phyloP scores from a whole-genome alignment of 2,113 vertebrate species.

The Alethe diademata region DNA sequence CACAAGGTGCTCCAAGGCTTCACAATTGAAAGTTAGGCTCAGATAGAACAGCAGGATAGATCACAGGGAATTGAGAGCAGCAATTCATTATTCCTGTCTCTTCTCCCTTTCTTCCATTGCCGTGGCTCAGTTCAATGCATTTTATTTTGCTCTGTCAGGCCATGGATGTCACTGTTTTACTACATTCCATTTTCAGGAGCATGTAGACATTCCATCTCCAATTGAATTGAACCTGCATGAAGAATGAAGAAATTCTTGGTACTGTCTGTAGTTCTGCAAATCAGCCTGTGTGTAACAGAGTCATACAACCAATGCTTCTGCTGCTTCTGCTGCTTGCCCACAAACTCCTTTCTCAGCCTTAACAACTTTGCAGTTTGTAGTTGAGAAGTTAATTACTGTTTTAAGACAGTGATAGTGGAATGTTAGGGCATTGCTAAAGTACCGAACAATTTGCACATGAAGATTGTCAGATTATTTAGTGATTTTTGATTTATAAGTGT shows the following conservation, averaged over 20 bases:
- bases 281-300: neutral
- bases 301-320: neutral
- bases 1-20: neutral
- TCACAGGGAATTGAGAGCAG: neutral
- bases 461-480: neutral
- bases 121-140: neutral
- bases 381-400: neutral
- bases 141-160: neutral
- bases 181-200: neutral
- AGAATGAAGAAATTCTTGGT: neutral
- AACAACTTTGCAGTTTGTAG: neutral
- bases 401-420: neutral
- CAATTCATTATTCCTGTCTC: neutral
- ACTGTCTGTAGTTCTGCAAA: neutral
- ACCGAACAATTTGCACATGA: neutral
- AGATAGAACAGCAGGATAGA: neutral
- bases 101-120: neutral
- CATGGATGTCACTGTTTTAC: neutral
- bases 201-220: neutral
- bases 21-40: neutral
- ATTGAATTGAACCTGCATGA: neutral
- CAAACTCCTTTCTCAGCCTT: neutral
- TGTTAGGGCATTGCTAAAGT: neutral
- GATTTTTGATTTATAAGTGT: neutral
- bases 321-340: neutral